Evolutionary conservation across 1,140 invertebrate genomes (phyloP).

Genomic region (Mycetomoellerius zeteki): DNA sequence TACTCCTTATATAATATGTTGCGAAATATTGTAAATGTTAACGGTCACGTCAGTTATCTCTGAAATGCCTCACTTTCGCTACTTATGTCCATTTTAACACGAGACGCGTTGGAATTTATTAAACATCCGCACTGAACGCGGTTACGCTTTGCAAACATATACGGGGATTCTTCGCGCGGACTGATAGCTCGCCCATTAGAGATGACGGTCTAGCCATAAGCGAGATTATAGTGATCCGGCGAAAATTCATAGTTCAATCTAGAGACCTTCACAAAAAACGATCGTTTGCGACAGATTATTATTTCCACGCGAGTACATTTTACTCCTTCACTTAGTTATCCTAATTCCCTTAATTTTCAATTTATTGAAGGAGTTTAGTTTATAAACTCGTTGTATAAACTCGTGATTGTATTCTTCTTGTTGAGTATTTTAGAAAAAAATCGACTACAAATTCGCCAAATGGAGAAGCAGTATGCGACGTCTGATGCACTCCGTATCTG

Average conservation of each 20-base stretch:
- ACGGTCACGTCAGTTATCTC: constrained; percentile 31
- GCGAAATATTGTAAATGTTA: constrained; percentile 31
- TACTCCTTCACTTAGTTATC: background rate
- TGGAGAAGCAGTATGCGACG: background rate
- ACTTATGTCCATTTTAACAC: constrained; percentile 42
- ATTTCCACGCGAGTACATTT: constrained; percentile 23
- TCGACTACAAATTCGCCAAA: background rate
- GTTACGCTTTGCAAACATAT: constrained; percentile 7
- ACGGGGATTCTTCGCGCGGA: background rate
- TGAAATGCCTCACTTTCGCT: constrained; percentile 46
- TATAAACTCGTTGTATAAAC: background rate
- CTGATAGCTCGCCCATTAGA: constrained; percentile 37
- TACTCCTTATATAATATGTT: background rate
- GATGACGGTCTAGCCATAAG: constrained; percentile 48
- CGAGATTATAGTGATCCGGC: constrained; percentile 47
- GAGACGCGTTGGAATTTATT: constrained; percentile 54
- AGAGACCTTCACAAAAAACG: constrained; percentile 8
- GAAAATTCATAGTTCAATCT: constrained; percentile 37
- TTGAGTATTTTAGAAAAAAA: background rate
- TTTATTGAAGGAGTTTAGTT: too few species aligned
- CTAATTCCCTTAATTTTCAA: constrained; percentile 36
- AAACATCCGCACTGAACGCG: constrained; percentile 41
- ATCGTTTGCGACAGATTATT: constrained; percentile 52
- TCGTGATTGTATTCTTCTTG: background rate
- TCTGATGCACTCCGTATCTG: background rate